phyloP scores from a whole-genome alignment of 2,888 invertebrate species.

The Acanthopleura granulata region DNA sequence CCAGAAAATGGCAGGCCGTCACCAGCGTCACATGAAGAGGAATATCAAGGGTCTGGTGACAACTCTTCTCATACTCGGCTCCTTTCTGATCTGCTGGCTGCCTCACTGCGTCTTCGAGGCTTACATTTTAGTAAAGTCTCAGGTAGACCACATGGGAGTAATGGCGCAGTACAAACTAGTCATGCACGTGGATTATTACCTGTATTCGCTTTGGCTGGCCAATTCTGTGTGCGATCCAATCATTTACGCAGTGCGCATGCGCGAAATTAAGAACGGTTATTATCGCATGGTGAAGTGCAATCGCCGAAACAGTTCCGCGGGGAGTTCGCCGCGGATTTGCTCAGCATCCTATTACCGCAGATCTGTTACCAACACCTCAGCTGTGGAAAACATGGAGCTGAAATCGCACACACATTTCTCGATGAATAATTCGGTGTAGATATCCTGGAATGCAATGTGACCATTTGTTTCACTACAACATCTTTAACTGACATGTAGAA shows the following conservation, averaged over 20 bases:
- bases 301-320: background rate
- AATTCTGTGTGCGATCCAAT: constrained; percentile 54
- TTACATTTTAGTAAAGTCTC: background rate
- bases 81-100: constrained; percentile 56
- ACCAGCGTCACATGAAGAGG: constrained; percentile 32
- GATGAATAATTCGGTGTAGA: too few relatives aligned
- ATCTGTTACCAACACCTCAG: too few relatives aligned
- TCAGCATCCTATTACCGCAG: too few relatives aligned
- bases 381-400: too few relatives aligned
- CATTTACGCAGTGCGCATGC: constrained; percentile 53
- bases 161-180: background rate
- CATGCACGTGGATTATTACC: constrained; percentile 40
- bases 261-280: constrained; percentile 48
- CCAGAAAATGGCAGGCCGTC: constrained; percentile 14
- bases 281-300: constrained; percentile 27
- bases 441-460: too few relatives aligned
- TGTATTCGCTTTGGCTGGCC: constrained; percentile 45
- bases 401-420: too few relatives aligned
- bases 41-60: constrained; percentile 54
- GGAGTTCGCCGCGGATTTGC: too few relatives aligned
- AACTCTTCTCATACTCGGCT: constrained; percentile 54
- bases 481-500: too few relatives aligned
- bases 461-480: too few relatives aligned
- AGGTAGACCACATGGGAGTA: background rate
- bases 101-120: constrained; percentile 50